Conservation (phyloP, 2,888 invertebrate genomes). For the Agriopis aurantiaria region DNA sequence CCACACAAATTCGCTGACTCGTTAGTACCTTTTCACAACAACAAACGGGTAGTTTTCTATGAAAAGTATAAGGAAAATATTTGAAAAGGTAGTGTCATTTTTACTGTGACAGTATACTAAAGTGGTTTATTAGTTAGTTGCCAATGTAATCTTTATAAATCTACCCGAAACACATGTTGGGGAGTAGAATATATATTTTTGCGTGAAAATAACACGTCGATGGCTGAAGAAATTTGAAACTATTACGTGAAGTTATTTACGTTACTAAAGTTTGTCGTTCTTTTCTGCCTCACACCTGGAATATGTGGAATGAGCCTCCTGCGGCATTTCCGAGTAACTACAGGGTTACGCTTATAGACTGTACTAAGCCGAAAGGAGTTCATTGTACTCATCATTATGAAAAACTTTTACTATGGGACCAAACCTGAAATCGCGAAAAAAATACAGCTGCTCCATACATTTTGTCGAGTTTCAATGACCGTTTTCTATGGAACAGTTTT, state of each 20-base stretch:
- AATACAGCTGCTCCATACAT: too few species aligned
- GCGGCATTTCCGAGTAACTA: too few species aligned
- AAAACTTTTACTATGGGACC: too few species aligned
- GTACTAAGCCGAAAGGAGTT: too few species aligned
- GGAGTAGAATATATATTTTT: constrained; percentile 31
- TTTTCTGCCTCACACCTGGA: too few species aligned
- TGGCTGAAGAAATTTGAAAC: constrained; percentile 28
- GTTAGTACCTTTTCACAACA: constrained; percentile 32
- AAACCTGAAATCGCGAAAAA: too few species aligned
- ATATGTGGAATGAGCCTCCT: too few species aligned
- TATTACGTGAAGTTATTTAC: constrained; percentile 21
- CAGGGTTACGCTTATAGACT: too few species aligned
- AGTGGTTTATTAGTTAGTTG: constrained; percentile 5
- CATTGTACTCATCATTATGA: too few species aligned
- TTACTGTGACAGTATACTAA: constrained; percentile 7
- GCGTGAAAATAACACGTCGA: constrained; percentile 29
- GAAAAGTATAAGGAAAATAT: constrained; percentile 8
- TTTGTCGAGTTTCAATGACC: too few species aligned
- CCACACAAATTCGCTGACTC: constrained; percentile 22
- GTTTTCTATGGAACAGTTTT: too few species aligned
- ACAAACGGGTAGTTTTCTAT: constrained; percentile 7
- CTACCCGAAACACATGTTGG: constrained; percentile 31
- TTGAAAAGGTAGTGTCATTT: background rate
- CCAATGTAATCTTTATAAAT: constrained; percentile 32
- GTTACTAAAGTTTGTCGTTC: background rate